Evolutionary conservation across 2,797 vertebrate species (phyloP).

Genomic region (Onychomys torridus): DNA sequence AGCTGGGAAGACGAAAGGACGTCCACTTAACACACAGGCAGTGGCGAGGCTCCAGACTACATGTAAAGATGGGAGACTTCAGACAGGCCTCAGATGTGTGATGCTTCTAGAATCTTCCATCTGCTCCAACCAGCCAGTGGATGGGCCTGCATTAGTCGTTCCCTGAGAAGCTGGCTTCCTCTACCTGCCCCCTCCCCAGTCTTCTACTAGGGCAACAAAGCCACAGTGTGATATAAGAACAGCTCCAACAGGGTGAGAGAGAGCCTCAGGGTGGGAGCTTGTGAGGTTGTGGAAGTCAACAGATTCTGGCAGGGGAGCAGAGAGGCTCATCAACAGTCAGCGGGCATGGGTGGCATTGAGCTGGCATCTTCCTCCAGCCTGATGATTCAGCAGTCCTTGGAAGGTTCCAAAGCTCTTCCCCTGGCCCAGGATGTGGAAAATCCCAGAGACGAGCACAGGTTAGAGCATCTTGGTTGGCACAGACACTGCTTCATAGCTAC

Average conservation of each 20-base stretch:
- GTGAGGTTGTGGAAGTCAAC: neutral
- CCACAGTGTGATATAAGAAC: fast-evolving
- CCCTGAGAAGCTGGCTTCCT: neutral
- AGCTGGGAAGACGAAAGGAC: neutral
- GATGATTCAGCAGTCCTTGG: neutral
- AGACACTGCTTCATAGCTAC: neutral
- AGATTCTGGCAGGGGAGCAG: neutral
- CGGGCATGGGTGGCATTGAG: neutral
- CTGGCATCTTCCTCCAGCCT: neutral
- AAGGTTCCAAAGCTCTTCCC: neutral
- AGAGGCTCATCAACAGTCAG: neutral
- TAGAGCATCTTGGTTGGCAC: neutral
- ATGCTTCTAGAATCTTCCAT: neutral
- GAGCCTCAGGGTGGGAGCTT: neutral
- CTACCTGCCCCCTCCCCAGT: neutral
- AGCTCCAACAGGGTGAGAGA: no score
- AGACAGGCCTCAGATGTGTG: neutral
- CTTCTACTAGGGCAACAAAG: neutral
- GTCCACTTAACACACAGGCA: neutral
- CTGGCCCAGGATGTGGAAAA: neutral
- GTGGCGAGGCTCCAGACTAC: neutral
- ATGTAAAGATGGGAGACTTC: neutral
- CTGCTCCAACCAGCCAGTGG: no score
- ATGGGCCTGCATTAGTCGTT: neutral
- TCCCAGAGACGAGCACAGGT: neutral